These are phyloP conservation scores for Pandion haliaetus DNA, from an alignment of 2,113 vertebrate species.

Conservation along the genomic window DNA sequence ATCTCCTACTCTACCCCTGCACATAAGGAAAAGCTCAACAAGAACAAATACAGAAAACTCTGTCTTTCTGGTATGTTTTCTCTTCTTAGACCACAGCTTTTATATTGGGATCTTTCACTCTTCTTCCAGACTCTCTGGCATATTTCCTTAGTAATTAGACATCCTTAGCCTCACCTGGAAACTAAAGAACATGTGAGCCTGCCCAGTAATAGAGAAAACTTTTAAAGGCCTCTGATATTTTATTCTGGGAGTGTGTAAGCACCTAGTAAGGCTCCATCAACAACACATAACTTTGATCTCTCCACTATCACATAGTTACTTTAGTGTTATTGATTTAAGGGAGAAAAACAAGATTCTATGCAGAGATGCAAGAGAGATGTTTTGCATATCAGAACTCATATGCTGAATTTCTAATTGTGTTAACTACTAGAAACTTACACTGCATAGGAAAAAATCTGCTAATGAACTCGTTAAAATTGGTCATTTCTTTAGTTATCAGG, in stretches of 20 bases:
- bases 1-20: background rate
- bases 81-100: background rate
- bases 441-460: background rate
- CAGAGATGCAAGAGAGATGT: background rate
- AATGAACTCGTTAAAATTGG: background rate
- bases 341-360: background rate
- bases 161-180: background rate
- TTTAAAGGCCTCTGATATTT: background rate
- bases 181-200: background rate
- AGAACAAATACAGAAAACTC: background rate
- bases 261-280: background rate
- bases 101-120: background rate
- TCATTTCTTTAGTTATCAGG: background rate
- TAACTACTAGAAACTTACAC: background rate
- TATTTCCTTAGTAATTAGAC: background rate
- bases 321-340: background rate
- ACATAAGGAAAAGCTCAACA: background rate
- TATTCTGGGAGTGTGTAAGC: background rate
- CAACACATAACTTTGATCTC: background rate
- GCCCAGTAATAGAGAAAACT: background rate
- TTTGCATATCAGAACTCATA: background rate
- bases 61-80: background rate
- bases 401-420: background rate
- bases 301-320: background rate
- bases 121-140: background rate